Evolutionary conservation across 2,113 vertebrate genomes (phyloP).

Genomic region (Neotragus moschatus): DNA sequence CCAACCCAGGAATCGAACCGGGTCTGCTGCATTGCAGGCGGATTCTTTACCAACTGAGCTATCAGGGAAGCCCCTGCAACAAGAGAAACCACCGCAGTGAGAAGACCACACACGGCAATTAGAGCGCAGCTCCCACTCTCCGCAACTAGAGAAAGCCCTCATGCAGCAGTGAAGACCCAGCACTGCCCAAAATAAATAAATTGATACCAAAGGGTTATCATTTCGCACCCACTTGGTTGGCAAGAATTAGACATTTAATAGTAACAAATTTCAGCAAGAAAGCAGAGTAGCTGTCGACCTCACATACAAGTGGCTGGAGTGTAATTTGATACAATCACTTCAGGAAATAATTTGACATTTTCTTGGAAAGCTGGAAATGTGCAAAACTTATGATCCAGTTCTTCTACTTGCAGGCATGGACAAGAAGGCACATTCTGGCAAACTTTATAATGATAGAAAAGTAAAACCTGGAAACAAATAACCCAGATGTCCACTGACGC

Average conservation of each 20-base stretch:
- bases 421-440: background rate
- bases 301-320: background rate
- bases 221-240: background rate
- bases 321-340: background rate
- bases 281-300: background rate
- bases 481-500: background rate
- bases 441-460: background rate
- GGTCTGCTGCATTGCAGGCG: background rate
- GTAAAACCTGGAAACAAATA: background rate
- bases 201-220: background rate
- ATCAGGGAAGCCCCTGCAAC: background rate
- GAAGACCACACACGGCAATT: background rate
- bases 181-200: background rate
- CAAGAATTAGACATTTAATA: background rate
- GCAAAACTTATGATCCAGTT: background rate
- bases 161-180: background rate
- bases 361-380: background rate
- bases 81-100: background rate
- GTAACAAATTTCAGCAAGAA: conserved; percentile 6
- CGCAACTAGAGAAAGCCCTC: background rate
- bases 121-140: background rate
- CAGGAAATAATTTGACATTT: background rate
- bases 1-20: background rate
- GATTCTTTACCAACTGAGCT: background rate
- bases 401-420: background rate